phyloP scores from a whole-genome alignment of 2,797 vertebrate species.

The Lepus oiostolus region DNA sequence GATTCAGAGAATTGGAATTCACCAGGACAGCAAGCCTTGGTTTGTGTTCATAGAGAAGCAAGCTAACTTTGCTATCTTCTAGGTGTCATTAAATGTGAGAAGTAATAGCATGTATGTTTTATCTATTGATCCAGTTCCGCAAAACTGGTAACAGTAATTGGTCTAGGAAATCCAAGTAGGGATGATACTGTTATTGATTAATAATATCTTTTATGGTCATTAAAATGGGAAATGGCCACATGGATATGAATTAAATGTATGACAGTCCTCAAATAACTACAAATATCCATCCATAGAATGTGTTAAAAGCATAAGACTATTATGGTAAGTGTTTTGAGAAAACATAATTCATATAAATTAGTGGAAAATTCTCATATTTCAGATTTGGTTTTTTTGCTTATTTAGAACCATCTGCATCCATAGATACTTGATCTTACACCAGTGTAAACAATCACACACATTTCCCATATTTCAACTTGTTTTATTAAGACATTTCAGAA shows the following conservation, averaged over 20 bases:
- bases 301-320: background rate
- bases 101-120: background rate
- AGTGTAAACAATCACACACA: background rate
- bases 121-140: background rate
- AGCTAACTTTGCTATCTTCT: background rate
- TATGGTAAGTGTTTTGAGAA: background rate
- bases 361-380: background rate
- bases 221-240: background rate
- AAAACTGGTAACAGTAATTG: background rate
- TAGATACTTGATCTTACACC: background rate
- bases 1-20: background rate
- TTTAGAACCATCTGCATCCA: background rate
- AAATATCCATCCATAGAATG: background rate
- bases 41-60: background rate
- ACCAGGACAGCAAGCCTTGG: background rate
- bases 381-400: background rate
- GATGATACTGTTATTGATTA: background rate
- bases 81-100: background rate
- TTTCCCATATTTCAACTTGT: background rate
- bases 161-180: background rate
- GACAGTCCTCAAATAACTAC: background rate
- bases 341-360: background rate
- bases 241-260: background rate
- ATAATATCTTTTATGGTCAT: background rate
- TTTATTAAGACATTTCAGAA: constrained; percentile 3